Base-by-base conservation (phyloP, 37 sponge, comb jelly and placozoan genomes). In the Aphrocallistes beatrix region DNA sequence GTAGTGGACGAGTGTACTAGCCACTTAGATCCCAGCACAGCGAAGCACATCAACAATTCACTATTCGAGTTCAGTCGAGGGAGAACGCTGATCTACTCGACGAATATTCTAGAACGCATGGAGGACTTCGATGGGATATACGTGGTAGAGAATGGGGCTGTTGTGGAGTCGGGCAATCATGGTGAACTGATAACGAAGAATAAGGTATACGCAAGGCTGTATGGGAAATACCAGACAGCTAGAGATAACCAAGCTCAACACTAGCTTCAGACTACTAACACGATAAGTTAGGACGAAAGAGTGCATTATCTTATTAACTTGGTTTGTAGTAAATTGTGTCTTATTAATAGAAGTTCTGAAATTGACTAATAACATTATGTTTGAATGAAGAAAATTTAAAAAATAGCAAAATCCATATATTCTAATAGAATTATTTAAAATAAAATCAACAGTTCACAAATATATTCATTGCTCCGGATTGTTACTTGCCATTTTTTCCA, bases 1-100 rank as follows among this genome's bases (percentile, higher is more conserved):
- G 38, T 91, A 0, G 39, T 91, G 49, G 91, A 91, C 81, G 91
- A 91, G 51, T 84, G 88, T 37, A 91, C 88, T 0, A 85, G 86
- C 84, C 88, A 86, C 36, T 85, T 88, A 1, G 91, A 91, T 69
- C 91, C 86, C 8, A 1, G 49, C 23, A 88, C 88, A 0, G 88
- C 84, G 13, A 50, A 28, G 1, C 36, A 38, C 23, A 84, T 91
- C 19, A 88, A 88, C 51, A 30, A 69, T 0, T 83, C 81, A 81
- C 9, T 91, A 1, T 86, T 91, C 81, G 85, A 91, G 85, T 84
- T 88, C 16, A 83, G 85, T 30, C 36, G 37, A 16, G 91, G 88
- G 0, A 88, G 37, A 39, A 88, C 91, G 1, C 84, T 91, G 6
- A 39, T 91, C 13, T 83, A 88, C 3, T 82, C 81, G 17, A 88